Conservation (phyloP, 2,797 vertebrate genomes). For the Setipinna tenuifilis region DNA sequence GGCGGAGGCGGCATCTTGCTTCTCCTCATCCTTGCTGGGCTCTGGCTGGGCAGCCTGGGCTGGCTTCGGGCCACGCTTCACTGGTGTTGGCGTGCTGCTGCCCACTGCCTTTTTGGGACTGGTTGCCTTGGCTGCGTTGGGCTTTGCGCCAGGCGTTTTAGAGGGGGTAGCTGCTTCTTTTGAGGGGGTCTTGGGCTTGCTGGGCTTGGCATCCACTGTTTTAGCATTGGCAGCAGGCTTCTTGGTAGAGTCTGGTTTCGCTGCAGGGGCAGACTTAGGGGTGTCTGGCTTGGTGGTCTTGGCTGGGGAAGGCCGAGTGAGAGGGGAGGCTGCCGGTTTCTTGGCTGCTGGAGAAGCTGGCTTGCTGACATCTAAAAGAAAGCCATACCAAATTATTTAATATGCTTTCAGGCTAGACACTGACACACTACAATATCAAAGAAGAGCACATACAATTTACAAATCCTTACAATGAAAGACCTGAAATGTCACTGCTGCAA, state of each 20-base stretch:
- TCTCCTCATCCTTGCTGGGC: conserved; percentile 40
- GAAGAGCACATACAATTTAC: neutral
- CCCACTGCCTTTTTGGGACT: conserved; percentile 77
- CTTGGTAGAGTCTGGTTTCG: conserved; percentile 69
- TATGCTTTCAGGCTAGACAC: neutral
- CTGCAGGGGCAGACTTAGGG: conserved; percentile 61
- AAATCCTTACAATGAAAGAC: neutral
- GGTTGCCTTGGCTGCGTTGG: conserved; percentile 63
- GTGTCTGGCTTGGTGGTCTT: conserved; percentile 73
- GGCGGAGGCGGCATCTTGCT: conserved; percentile 51
- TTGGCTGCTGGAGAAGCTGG: conserved; percentile 66
- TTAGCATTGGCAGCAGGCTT: conserved; percentile 64
- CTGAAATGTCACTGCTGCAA: neutral
- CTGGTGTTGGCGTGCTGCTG: conserved; percentile 76
- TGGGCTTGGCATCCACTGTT: conserved; percentile 66
- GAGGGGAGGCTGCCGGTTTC: conserved; percentile 69
- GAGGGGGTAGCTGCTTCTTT: conserved; percentile 59
- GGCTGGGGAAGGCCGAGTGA: conserved; percentile 61
- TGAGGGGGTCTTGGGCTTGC: conserved; percentile 66
- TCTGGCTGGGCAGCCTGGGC: conserved; percentile 45
- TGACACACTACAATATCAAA: neutral
- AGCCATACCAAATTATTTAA: conserved; percentile 28
- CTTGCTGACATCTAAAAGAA: conserved; percentile 74
- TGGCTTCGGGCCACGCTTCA: conserved; percentile 74
- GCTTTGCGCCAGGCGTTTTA: conserved; percentile 64